These are phyloP conservation scores for Cettia cetti DNA, from an alignment of 2,113 vertebrate species.

Conservation along the genomic window DNA sequence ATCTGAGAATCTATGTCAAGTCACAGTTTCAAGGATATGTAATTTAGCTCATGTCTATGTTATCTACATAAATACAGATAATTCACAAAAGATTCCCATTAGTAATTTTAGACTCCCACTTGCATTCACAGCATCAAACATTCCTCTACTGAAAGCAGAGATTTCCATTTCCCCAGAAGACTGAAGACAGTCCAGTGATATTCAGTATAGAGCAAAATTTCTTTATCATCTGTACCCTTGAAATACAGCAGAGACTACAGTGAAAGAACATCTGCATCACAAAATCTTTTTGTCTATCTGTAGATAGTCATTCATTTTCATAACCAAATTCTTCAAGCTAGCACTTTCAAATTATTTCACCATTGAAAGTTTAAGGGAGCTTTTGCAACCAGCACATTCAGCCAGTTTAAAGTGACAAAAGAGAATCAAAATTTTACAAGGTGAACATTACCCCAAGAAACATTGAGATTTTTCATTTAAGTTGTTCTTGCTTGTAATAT, in stretches of 20 bases:
- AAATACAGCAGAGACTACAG: background rate
- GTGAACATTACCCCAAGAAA: background rate
- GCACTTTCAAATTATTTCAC: background rate
- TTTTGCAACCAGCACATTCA: background rate
- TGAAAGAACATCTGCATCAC: background rate
- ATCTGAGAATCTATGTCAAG: background rate
- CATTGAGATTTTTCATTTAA: background rate
- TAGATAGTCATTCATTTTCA: background rate
- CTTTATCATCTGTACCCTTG: background rate
- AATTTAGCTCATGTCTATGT: background rate
- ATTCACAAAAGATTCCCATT: background rate
- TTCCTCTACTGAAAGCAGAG: background rate
- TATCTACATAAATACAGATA: background rate
- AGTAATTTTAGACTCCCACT: background rate
- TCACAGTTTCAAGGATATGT: background rate
- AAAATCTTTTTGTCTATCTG: background rate
- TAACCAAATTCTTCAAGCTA: background rate
- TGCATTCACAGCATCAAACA: background rate
- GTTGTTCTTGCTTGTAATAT: background rate
- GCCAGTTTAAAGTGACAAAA: background rate
- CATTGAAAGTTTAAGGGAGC: background rate
- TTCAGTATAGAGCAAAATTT: background rate
- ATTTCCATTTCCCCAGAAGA: background rate
- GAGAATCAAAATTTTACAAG: background rate
- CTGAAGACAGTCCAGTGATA: background rate